Evolutionary conservation across 2,797 vertebrate species (phyloP).

Genomic region (Schizothorax lantsangensis): DNA sequence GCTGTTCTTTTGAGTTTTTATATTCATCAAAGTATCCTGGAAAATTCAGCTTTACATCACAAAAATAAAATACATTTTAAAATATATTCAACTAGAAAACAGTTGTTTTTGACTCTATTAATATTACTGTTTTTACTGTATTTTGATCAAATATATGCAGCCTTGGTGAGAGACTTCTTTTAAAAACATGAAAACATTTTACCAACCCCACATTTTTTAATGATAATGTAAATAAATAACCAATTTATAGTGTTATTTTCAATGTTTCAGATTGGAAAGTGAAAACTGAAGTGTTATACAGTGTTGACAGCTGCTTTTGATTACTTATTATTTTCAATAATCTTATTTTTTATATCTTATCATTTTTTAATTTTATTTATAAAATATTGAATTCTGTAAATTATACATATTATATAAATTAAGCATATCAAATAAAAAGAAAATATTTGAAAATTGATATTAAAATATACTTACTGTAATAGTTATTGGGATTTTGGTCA

Average conservation of each 20-base stretch:
- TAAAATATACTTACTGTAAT: background rate
- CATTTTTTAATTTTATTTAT: background rate
- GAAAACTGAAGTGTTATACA: background rate
- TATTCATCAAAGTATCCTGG: background rate
- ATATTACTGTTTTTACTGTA: background rate
- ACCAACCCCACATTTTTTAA: background rate
- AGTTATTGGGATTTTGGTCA: background rate
- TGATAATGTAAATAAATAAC: background rate
- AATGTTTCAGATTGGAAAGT: background rate
- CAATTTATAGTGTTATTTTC: background rate
- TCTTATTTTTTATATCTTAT: background rate
- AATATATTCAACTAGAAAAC: background rate
- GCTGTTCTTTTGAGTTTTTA: background rate
- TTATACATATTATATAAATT: background rate
- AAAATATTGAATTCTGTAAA: background rate
- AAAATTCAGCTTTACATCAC: background rate
- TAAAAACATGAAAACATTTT: background rate
- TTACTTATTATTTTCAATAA: background rate
- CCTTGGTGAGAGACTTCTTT: background rate
- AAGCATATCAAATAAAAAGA: background rate
- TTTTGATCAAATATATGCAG: background rate
- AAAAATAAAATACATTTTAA: background rate
- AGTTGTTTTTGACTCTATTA: background rate
- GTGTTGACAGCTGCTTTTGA: background rate
- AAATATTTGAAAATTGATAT: background rate